These are phyloP conservation scores for Prolemur simus DNA, from an alignment of 2,113 vertebrate species.

Conservation along the genomic window DNA sequence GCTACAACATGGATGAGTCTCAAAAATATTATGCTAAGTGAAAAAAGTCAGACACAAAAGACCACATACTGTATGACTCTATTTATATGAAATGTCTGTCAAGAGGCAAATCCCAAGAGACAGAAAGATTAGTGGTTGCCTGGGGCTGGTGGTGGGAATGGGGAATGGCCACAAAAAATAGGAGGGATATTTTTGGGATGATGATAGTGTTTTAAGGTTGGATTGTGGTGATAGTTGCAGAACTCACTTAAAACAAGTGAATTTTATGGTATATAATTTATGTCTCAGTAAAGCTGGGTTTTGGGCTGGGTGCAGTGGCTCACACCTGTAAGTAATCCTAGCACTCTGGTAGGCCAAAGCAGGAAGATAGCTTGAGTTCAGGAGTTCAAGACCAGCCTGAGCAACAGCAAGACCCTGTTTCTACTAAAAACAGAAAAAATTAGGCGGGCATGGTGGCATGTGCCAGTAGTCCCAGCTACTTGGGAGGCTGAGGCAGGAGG, in stretches of 20 bases:
- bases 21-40: background rate
- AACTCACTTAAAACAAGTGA: background rate
- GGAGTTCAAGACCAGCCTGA: too few relatives aligned
- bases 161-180: background rate
- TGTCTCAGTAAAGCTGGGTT: background rate
- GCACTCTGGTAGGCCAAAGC: too few relatives aligned
- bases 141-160: background rate
- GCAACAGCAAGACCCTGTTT: too few relatives aligned
- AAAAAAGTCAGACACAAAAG: background rate
- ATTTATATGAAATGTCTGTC: background rate
- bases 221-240: background rate
- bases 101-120: background rate
- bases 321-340: too few relatives aligned
- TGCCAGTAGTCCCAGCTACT: too few relatives aligned
- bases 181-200: background rate
- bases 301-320: too few relatives aligned
- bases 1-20: background rate
- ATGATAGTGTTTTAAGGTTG: background rate
- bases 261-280: background rate
- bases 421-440: too few relatives aligned
- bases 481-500: too few relatives aligned
- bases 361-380: too few relatives aligned
- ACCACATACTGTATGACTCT: background rate
- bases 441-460: too few relatives aligned
- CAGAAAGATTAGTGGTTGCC: background rate